These are phyloP conservation scores for Ormyrus thymus DNA, from an alignment of 2,888 invertebrate species.

Conservation along the genomic window DNA sequence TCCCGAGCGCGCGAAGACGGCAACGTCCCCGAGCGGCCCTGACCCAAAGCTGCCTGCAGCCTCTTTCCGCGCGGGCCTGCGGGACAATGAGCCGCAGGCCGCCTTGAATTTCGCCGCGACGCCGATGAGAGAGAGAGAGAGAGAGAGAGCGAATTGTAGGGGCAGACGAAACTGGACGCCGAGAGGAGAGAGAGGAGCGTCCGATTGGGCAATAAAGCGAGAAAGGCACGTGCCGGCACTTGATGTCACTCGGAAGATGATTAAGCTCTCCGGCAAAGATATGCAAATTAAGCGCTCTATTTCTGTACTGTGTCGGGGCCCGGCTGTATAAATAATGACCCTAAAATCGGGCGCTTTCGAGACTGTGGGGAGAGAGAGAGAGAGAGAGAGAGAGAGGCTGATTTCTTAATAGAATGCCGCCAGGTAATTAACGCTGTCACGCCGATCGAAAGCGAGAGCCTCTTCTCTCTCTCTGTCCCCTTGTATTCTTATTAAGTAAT, in stretches of 20 bases:
- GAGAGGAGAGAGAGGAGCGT: conserved; percentile 30
- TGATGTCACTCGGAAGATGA: conserved; percentile 58
- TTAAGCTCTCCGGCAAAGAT: conserved; percentile 57
- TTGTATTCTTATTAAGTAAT: conserved; percentile 57
- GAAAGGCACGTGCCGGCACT: conserved; percentile 58
- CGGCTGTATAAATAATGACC: conserved; percentile 56
- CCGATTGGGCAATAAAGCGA: conserved; percentile 56
- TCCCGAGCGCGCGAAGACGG: conserved; percentile 33
- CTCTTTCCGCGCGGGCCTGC: neutral
- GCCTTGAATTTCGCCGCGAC: conserved; percentile 39
- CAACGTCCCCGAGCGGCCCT: conserved; percentile 41
- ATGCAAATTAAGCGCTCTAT: conserved; percentile 58
- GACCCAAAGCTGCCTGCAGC: conserved; percentile 20
- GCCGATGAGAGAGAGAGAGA: conserved; percentile 27
- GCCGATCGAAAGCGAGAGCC: conserved; percentile 49
- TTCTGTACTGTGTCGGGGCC: conserved; percentile 34
- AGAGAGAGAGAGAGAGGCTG: conserved; percentile 36
- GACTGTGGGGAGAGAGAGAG: conserved; percentile 45
- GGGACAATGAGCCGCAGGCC: conserved; percentile 34
- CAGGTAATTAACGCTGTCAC: conserved; percentile 58
- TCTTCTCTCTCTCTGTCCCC: conserved; percentile 40
- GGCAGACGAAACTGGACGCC: no score
- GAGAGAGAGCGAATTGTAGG: conserved; percentile 4
- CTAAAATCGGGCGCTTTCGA: conserved; percentile 48
- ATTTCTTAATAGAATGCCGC: conserved; percentile 56